phyloP scores from a whole-genome alignment of 2,797 vertebrate genomes.

The Discoglossus pictus region DNA sequence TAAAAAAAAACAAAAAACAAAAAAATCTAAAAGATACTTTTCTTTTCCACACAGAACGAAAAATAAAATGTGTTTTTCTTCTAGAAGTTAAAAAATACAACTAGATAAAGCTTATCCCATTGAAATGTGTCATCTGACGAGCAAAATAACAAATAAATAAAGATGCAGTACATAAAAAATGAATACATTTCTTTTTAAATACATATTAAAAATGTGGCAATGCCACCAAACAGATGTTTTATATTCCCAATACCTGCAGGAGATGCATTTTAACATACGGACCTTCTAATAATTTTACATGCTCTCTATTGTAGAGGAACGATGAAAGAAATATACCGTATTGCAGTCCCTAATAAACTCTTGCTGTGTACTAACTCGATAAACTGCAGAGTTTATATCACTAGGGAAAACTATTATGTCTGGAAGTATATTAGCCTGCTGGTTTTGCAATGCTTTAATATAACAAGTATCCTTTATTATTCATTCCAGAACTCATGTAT shows the following conservation, averaged over 20 bases:
- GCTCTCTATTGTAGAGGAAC: slow-evolving; percentile 18
- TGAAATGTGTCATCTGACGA: too few relatives aligned
- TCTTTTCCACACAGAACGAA: background rate
- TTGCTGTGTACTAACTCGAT: slow-evolving; percentile 56
- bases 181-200: background rate
- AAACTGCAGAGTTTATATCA: slow-evolving; percentile 52
- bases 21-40: background rate
- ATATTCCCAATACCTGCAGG: slow-evolving; percentile 11
- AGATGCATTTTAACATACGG: slow-evolving; percentile 48
- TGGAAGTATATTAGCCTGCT: slow-evolving; percentile 54
- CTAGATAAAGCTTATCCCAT: too few relatives aligned
- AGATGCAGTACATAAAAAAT: background rate
- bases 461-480: slow-evolving; percentile 55
- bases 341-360: slow-evolving; percentile 57
- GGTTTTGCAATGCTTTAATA: slow-evolving; percentile 52
- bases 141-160: background rate
- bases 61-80: too few relatives aligned
- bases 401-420: slow-evolving; percentile 34
- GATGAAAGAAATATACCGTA: slow-evolving; percentile 29
- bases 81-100: too few relatives aligned
- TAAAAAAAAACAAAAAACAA: background rate
- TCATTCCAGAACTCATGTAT: slow-evolving; percentile 60
- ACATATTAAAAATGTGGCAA: background rate
- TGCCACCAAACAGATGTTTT: slow-evolving; percentile 28
- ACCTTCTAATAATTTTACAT: slow-evolving; percentile 56